A percentile compares a stretch with the other conserved stretches of the same genome.
Evolutionary conservation across 2,797 vertebrate genomes (phyloP).

Genomic region (Varecia variegata): DNA sequence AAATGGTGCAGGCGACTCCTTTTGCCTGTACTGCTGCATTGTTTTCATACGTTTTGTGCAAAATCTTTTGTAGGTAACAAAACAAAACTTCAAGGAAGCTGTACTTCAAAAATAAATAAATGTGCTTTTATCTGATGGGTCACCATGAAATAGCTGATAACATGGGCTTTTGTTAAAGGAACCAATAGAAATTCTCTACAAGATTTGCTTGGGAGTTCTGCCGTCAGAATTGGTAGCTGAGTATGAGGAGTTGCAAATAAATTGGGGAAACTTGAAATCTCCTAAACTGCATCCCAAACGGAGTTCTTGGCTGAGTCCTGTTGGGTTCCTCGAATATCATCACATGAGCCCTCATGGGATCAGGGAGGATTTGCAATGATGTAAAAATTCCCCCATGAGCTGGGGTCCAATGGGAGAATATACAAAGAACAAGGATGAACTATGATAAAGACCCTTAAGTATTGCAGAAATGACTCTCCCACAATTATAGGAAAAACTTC

Average conservation of each 20-base stretch:
- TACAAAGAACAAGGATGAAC: not conserved
- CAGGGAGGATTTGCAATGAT: not conserved
- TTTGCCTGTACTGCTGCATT: not conserved
- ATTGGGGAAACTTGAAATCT: not conserved
- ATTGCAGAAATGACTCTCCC: not conserved
- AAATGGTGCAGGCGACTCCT: not conserved
- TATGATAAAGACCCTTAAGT: not conserved
- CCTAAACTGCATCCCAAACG: not conserved
- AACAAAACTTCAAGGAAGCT: not conserved
- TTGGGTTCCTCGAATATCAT: not conserved
- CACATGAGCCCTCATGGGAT: accelerated
- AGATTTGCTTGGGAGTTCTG: not conserved
- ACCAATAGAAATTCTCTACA: not conserved
- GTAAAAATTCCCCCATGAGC: not conserved
- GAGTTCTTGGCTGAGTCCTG: not conserved
- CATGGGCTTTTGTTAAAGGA: slow-evolving; percentile 3
- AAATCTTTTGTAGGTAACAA: not conserved
- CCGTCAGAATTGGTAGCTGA: not conserved
- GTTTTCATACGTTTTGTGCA: not conserved
- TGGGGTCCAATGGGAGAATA: not conserved
- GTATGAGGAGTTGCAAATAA: not conserved
- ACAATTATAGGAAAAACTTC: not conserved
- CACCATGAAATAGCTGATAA: not conserved
- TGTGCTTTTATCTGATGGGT: not conserved
- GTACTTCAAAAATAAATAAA: slow-evolving; percentile 9